phyloP scores from a whole-genome alignment of 1,140 invertebrate species.

The Trypoxylus dichotomus region DNA sequence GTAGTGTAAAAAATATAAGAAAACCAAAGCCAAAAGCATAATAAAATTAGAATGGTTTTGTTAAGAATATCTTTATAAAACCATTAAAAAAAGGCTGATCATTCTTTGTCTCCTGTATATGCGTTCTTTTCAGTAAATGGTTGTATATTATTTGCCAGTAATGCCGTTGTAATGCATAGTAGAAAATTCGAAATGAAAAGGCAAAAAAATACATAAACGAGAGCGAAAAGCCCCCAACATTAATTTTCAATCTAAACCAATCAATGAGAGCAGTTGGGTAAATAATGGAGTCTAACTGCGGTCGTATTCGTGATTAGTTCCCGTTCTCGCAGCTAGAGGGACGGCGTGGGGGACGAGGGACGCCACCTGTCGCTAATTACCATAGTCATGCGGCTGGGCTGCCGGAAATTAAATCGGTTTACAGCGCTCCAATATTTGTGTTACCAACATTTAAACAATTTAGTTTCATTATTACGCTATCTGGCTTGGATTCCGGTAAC shows the following conservation, averaged over 20 bases:
- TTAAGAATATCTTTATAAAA: too few relatives aligned
- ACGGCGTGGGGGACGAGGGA: conserved; percentile 30
- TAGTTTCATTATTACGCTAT: conserved; percentile 44
- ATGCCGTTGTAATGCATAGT: too few relatives aligned
- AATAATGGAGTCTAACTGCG: conserved; percentile 51
- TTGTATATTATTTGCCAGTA: too few relatives aligned
- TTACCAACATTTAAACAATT: conserved; percentile 50
- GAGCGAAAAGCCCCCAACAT: conserved; percentile 29
- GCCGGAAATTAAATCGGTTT: conserved; percentile 52
- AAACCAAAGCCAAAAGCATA: too few relatives aligned
- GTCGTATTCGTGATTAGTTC: conserved; percentile 49
- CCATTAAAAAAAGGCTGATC: too few relatives aligned
- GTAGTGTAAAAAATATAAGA: too few relatives aligned
- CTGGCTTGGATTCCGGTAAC: background rate
- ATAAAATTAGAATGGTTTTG: too few relatives aligned
- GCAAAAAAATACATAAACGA: background rate
- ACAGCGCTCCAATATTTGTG: conserved; percentile 47
- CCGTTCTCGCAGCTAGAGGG: conserved; percentile 37
- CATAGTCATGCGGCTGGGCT: conserved; percentile 49
- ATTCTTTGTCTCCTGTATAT: too few relatives aligned
- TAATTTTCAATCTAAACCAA: conserved; percentile 38
- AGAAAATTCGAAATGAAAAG: too few relatives aligned
- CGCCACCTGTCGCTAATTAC: conserved; percentile 48
- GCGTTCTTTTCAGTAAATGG: too few relatives aligned
- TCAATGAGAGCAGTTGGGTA: conserved; percentile 41